Base-by-base conservation (phyloP, 2,888 invertebrate species). In the Dryomyza anilis region DNA sequence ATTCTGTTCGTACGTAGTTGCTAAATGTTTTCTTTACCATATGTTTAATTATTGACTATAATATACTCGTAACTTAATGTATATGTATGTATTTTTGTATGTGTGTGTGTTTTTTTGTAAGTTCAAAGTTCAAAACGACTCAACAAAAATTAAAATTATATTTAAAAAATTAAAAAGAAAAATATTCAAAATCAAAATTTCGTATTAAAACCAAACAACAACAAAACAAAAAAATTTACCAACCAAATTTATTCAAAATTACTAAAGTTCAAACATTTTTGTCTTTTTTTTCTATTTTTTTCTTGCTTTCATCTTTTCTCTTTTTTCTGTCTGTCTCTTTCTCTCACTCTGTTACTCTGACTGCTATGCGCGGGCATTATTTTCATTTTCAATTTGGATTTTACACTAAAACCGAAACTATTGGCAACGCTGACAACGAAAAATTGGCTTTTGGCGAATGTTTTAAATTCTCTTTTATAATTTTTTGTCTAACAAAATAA, bases 251-350 rank as follows among this genome's bases (percentile, higher is more conserved):
- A 66, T 66, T 62, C 57, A 23, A 46, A 59, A 58, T 71, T 67
- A 72, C 70, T 72, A 71, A 72, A 72, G 63, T 65, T 67, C 48
- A 45, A 56, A 67, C 70, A 66, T 71, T 73, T 69, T 71, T 72
- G 60, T 66, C 64, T 68, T 70, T 71, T 69, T 70, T 70, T 61
- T n/a, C n/a, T 65, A 65, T 70, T 70, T 69, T 65, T 69, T 70
- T 66, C 56, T 64, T 63, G 63, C 65, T 65, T 66, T 65, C 67
- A n/a, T n/a, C n/a, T 70, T 71, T 69, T 70, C 69, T 61, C n/a
- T n/a, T 65, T 66, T 70, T 70, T 69, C 64, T 69, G 69, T 66
- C 56, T 64, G 61, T 65, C 65, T 65, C 65, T 65, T 66, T 68
- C 68, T 70, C 70, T 69, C 66, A 25, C 36, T 63, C 59, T 45